These are phyloP conservation scores for Ornithoptera priamus DNA, from an alignment of 2,888 invertebrate species.

Conservation along the genomic window DNA sequence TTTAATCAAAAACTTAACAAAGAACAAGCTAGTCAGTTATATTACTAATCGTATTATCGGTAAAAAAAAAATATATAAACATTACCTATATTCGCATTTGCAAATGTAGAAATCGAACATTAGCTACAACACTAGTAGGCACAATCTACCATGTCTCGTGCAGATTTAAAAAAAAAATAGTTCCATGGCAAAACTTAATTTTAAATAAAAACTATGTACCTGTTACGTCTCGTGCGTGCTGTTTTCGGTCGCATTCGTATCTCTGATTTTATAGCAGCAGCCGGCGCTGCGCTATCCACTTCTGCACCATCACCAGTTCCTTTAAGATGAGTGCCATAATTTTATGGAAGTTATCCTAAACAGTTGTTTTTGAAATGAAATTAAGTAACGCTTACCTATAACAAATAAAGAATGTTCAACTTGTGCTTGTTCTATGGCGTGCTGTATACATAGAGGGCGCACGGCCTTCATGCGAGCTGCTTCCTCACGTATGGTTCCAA, in stretches of 20 bases:
- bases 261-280: conserved; percentile 40
- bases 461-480: conserved; percentile 55
- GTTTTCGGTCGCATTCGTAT: conserved; percentile 59
- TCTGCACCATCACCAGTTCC: conserved; percentile 65
- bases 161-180: too few relatives aligned
- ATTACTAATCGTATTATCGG: too few relatives aligned
- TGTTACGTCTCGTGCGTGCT: conserved; percentile 58
- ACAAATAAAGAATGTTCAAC: conserved; percentile 64
- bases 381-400: conserved; percentile 46
- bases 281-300: conserved; percentile 59
- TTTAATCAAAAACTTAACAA: too few relatives aligned
- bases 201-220: conserved; percentile 40
- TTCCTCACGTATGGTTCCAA: conserved; percentile 49
- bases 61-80: too few relatives aligned
- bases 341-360: too few relatives aligned
- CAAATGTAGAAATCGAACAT: too few relatives aligned
- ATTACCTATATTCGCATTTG: too few relatives aligned
- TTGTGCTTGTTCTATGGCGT: conserved; percentile 58
- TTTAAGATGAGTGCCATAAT: conserved; percentile 30
- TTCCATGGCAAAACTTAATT: too few relatives aligned
- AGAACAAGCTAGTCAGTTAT: too few relatives aligned
- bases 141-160: too few relatives aligned
- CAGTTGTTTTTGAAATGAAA: background rate
- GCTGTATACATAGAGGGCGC: conserved; percentile 64
- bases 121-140: too few relatives aligned